Evolutionary conservation across 2,113 vertebrate species (phyloP).

Genomic region (Phrynosoma platyrhinos): DNA sequence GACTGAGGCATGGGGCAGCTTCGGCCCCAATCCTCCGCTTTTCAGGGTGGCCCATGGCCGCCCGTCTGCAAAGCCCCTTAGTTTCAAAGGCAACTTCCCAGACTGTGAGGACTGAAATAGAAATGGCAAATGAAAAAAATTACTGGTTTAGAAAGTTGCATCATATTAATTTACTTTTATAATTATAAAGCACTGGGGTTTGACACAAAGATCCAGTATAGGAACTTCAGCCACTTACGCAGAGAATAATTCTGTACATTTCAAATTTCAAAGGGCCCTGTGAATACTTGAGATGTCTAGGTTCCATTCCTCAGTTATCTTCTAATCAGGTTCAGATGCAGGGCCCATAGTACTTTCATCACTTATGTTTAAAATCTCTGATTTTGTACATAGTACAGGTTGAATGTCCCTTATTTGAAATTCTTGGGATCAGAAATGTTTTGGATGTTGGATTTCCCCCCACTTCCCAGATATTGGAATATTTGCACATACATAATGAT

Average conservation of each 20-base stretch:
- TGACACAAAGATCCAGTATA: not conserved
- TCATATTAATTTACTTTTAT: too few relatives aligned
- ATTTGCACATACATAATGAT: too few relatives aligned
- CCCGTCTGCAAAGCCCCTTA: too few relatives aligned
- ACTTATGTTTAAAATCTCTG: not conserved
- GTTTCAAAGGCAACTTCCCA: too few relatives aligned
- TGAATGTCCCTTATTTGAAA: too few relatives aligned
- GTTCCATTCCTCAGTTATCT: not conserved
- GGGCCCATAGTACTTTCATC: not conserved
- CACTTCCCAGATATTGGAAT: too few relatives aligned
- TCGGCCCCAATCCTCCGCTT: too few relatives aligned
- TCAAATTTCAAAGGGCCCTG: not conserved
- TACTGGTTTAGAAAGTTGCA: not conserved
- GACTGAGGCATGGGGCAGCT: too few relatives aligned
- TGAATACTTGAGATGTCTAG: not conserved
- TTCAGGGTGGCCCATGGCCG: too few relatives aligned
- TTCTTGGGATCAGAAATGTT: too few relatives aligned
- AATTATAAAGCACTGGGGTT: not conserved
- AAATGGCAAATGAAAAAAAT: not conserved
- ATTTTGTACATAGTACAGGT: not conserved
- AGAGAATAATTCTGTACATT: not conserved
- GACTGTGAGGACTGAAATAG: not conserved
- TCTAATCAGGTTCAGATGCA: not conserved
- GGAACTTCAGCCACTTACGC: too few relatives aligned
- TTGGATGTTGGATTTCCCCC: too few relatives aligned